phyloP scores from a whole-genome alignment of 2,113 vertebrate genomes.

The Neopipo cinnamomea region DNA sequence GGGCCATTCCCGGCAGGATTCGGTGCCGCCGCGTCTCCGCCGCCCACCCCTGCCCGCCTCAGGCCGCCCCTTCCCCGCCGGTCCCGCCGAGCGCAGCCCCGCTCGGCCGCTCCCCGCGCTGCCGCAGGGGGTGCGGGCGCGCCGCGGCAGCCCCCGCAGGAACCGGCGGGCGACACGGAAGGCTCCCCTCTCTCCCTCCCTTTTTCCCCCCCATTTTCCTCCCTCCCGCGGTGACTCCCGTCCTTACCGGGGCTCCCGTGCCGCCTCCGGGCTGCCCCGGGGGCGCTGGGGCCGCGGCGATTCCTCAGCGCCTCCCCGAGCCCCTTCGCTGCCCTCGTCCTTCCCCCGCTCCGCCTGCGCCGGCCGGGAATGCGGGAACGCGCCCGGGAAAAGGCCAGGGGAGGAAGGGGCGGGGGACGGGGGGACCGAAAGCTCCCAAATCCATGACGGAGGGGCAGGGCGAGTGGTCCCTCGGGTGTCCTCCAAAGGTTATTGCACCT shows the following conservation, averaged over 20 bases:
- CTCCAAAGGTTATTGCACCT: background rate
- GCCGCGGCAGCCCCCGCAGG: background rate
- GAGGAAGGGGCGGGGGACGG: no score
- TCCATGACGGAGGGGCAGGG: background rate
- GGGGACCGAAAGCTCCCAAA: background rate
- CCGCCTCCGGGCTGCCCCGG: background rate
- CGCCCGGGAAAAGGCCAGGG: background rate
- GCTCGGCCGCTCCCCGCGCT: background rate
- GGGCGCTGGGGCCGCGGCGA: background rate
- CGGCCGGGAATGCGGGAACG: background rate
- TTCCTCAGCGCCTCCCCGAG: background rate
- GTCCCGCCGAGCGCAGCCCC: background rate
- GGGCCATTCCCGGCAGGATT: background rate
- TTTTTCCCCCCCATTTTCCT: background rate
- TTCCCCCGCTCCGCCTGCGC: background rate
- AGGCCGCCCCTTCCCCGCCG: background rate
- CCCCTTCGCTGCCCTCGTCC: background rate
- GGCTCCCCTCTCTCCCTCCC: background rate
- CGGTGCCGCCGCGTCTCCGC: background rate
- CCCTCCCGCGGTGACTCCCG: background rate
- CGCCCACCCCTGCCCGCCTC: background rate
- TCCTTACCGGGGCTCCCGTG: slow-evolving; percentile 1
- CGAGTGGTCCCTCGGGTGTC: background rate
- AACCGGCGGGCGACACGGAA: background rate
- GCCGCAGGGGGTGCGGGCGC: background rate